phyloP scores from a whole-genome alignment of 1,140 invertebrate species.

The Pectinophora gossypiella region DNA sequence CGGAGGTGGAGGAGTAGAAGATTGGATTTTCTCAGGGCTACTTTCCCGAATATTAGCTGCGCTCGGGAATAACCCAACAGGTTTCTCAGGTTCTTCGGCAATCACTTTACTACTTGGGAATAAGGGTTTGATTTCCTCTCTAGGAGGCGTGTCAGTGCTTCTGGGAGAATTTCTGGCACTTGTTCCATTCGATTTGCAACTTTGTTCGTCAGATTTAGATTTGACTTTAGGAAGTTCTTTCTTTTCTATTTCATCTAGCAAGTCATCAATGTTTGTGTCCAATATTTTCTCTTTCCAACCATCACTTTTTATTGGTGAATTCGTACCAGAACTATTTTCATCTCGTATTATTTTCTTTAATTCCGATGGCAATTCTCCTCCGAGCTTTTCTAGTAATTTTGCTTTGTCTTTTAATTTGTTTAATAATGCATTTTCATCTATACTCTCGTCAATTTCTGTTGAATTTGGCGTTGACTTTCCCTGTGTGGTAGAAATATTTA shows the following conservation, averaged over 20 bases:
- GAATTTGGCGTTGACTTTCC: slow-evolving; percentile 19
- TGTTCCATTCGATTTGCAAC: slow-evolving; percentile 31
- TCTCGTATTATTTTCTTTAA: slow-evolving; percentile 55
- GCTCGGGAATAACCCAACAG: slow-evolving; percentile 33
- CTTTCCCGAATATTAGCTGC: slow-evolving; percentile 20
- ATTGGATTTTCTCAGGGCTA: slow-evolving; percentile 17
- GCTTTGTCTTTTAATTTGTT: slow-evolving; percentile 60
- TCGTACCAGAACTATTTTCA: slow-evolving; percentile 27
- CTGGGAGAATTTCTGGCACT: slow-evolving; percentile 33
- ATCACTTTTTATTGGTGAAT: slow-evolving; percentile 29
- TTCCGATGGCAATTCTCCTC: slow-evolving; percentile 56
- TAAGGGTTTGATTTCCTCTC: slow-evolving; percentile 41
- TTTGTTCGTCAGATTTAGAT: slow-evolving; percentile 28
- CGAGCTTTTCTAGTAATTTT: slow-evolving; percentile 57
- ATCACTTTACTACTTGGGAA: slow-evolving; percentile 41
- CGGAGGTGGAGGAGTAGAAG: slow-evolving; percentile 12
- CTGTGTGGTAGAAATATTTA: slow-evolving; percentile 16
- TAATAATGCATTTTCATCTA: slow-evolving; percentile 49
- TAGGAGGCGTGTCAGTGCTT: slow-evolving; percentile 32
- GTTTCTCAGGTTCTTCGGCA: slow-evolving; percentile 11
- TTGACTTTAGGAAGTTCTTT: slow-evolving; percentile 58
- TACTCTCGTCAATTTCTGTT: slow-evolving; percentile 40
- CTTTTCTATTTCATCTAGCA: slow-evolving; percentile 63
- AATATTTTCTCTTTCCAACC: slow-evolving; percentile 15
- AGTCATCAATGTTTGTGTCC: slow-evolving; percentile 53